Evolutionary conservation across 2,888 invertebrate genomes (phyloP), one percentile per base, ranked within the genome.

Genomic region (Aquatica leii): DNA sequence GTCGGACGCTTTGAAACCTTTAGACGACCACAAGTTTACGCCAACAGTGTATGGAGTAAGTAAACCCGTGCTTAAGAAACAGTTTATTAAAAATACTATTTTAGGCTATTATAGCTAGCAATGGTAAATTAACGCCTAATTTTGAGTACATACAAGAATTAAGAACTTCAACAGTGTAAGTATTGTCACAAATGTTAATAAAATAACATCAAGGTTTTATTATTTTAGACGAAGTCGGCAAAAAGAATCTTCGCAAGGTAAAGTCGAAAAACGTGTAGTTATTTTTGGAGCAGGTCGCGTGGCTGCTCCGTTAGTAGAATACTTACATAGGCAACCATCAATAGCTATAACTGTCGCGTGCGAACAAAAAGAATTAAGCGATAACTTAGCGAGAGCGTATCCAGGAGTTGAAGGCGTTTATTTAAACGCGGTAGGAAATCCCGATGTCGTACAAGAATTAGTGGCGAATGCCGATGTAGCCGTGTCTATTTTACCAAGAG

Each of bases 71-170:
- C 11, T 40, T 15, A 54, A 34, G 59, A 21, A 9, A 37, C 4
- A 9, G 12, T 37, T 31, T 37, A n/a, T 37, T 9, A 46, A 46
- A n/a, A 18, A 6, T 46, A 46, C 3, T 66, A 69, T 62, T 84
- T 84, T 82, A 95, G 94, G 98, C 99, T 5, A 94, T 98, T 57
- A 98, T 99, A 69, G 94, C 97, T 0, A 97, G 96, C 75, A 97
- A 98, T 80, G 98, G 98, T 24, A 85, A 86, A 74, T 82, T 99
- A 68, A 98, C 98, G 0, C 90, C 95, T 4, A 91, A 94, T 74
- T 99, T 91, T 81, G 91, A 97, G 81, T 99, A 99, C 79, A 99
- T 99, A 74, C 88, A 91, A 74, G 96, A 97, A 66, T 82, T 99
- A 14, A 86, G 98, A 62, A 87, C 87, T 72, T 55, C 73, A 8